phyloP scores from a whole-genome alignment of 2,113 vertebrate genomes.

The Rhodinocichla rosea region DNA sequence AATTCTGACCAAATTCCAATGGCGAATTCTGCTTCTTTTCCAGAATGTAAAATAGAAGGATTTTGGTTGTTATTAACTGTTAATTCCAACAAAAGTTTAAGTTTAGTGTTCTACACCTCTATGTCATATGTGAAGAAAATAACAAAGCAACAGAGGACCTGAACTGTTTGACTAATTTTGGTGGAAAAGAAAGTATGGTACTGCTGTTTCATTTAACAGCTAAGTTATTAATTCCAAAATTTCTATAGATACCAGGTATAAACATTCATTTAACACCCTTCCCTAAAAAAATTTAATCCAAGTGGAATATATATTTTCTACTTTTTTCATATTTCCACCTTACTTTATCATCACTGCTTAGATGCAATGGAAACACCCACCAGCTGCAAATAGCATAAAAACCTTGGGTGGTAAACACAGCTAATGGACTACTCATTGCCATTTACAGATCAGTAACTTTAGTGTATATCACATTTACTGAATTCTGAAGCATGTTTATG shows the following conservation, averaged over 20 bases:
- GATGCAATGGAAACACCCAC: background rate
- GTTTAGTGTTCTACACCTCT: background rate
- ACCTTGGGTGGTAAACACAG: background rate
- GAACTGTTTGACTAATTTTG: background rate
- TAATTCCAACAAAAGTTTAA: background rate
- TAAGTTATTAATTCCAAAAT: background rate
- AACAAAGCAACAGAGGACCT: background rate
- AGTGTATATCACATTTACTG: background rate
- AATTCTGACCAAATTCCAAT: background rate
- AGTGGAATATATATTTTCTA: background rate
- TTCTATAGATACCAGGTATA: background rate
- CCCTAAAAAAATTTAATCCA: background rate
- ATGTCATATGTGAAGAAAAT: background rate
- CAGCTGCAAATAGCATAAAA: background rate
- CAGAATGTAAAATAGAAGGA: background rate
- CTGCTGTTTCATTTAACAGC: background rate
- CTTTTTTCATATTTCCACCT: background rate
- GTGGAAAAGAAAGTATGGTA: background rate
- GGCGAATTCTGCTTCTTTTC: background rate
- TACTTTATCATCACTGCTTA: background rate
- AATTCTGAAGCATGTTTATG: background rate
- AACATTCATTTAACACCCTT: background rate
- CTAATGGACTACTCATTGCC: background rate
- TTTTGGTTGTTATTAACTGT: background rate
- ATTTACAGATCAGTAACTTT: background rate